phyloP scores from a whole-genome alignment of 2,113 vertebrate species.

The Clarias magur region DNA sequence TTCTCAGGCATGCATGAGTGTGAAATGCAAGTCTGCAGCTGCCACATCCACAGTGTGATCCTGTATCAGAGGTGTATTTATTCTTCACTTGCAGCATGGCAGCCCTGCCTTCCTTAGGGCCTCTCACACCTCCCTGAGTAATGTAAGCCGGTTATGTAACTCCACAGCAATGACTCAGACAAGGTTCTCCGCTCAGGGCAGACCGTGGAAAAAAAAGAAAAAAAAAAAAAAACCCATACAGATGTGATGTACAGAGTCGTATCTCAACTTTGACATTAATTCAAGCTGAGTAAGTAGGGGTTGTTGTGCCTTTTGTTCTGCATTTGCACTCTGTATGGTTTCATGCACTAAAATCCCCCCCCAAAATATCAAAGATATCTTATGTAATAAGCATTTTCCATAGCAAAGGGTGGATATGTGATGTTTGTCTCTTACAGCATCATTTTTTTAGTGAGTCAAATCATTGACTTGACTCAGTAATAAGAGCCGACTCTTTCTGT shows the following conservation, averaged over 20 bases:
- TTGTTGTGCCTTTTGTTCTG: background rate
- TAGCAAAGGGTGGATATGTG: background rate
- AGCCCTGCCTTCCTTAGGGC: slow-evolving; percentile 20
- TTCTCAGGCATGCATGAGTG: background rate
- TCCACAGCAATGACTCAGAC: slow-evolving; percentile 43
- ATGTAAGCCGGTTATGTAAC: slow-evolving; percentile 63
- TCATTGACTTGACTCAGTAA: background rate
- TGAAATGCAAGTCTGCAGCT: background rate
- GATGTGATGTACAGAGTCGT: background rate
- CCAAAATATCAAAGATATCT: too few relatives aligned
- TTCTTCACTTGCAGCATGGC: background rate
- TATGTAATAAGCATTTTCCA: background rate
- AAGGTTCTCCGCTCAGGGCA: background rate
- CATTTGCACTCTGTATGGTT: background rate
- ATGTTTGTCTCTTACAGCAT: background rate
- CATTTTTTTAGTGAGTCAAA: background rate
- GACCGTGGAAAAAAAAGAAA: slow-evolving; percentile 17
- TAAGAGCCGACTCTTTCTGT: background rate
- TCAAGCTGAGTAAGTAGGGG: background rate
- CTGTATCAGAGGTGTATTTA: background rate
- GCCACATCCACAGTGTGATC: background rate
- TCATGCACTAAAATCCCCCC: background rate
- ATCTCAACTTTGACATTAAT: background rate
- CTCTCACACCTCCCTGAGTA: slow-evolving; percentile 29
- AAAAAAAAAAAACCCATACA: slow-evolving; percentile 21